A percentile compares a stretch with the other conserved stretches of the same genome.
phyloP scores from a whole-genome alignment of 2,113 vertebrate species.

The Erpornis zantholeuca region DNA sequence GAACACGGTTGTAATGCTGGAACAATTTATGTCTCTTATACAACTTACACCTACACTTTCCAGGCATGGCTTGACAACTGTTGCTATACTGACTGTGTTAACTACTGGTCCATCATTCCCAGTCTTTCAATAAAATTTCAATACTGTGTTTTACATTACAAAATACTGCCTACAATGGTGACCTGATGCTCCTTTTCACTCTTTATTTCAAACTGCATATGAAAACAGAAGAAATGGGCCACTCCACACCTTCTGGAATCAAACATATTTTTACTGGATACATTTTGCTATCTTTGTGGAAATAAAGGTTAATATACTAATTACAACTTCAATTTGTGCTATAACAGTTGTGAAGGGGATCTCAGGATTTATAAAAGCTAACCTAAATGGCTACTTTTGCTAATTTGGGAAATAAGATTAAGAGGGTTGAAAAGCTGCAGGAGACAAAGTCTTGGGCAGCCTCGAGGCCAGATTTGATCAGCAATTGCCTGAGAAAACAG shows the following conservation, averaged over 20 bases:
- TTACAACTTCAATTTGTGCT: not conserved
- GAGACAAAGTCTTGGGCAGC: not conserved
- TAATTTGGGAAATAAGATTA: not conserved
- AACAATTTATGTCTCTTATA: not conserved
- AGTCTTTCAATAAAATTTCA: not conserved
- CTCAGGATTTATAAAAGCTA: not conserved
- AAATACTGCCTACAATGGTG: not conserved
- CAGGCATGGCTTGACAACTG: not conserved
- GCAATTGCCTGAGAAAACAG: not conserved
- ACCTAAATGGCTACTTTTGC: not conserved
- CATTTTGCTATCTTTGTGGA: not conserved
- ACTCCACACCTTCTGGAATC: not conserved
- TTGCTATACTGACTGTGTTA: not conserved
- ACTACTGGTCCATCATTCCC: not conserved
- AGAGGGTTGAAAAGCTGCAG: not conserved
- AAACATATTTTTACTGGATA: not conserved
- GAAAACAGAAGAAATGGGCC: not conserved
- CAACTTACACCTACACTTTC: not conserved
- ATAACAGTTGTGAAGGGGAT: not conserved
- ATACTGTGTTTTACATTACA: not conserved
- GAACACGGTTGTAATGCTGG: rapidly evolving
- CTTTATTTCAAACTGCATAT: not conserved
- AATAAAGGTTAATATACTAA: not conserved
- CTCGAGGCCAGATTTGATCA: not conserved
- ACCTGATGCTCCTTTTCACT: not conserved